Conservation (phyloP, 2,113 vertebrate genomes). For the Megaceryle torquata region DNA sequence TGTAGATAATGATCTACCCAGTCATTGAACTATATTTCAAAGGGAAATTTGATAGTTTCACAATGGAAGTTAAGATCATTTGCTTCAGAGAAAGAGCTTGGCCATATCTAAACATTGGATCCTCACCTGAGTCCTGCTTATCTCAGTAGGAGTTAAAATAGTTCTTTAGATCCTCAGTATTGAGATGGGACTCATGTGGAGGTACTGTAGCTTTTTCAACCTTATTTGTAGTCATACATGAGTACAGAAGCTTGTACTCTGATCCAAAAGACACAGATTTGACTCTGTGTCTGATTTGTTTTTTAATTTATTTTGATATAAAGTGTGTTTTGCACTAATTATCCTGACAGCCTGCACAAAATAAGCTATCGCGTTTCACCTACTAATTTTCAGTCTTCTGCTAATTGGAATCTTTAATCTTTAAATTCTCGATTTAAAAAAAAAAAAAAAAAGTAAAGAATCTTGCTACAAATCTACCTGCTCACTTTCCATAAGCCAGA, state of each 20-base stretch:
- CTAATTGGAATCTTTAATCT: not conserved
- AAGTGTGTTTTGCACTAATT: not conserved
- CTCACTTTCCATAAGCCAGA: not conserved
- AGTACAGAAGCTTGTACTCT: not conserved
- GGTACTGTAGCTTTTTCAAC: not conserved
- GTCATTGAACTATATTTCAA: conserved; percentile 7
- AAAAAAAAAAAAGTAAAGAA: no score
- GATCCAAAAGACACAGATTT: not conserved
- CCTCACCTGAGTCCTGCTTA: not conserved
- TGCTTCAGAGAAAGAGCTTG: not conserved
- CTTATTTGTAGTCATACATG: not conserved
- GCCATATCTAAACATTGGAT: not conserved
- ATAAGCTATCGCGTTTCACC: not conserved
- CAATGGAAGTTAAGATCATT: not conserved
- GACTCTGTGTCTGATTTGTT: not conserved
- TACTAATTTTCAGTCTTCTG: not conserved
- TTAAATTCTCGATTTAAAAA: not conserved
- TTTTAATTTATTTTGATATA: not conserved
- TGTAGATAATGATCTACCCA: not conserved
- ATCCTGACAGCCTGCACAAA: not conserved
- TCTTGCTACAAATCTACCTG: not conserved
- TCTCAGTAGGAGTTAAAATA: not conserved
- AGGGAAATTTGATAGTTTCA: not conserved
- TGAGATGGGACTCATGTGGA: not conserved
- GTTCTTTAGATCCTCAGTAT: not conserved